A percentile compares a stretch with the other conserved stretches of the same genome.
phyloP scores from a whole-genome alignment of 2,888 invertebrate genomes.

The Coenonympha arcania region DNA sequence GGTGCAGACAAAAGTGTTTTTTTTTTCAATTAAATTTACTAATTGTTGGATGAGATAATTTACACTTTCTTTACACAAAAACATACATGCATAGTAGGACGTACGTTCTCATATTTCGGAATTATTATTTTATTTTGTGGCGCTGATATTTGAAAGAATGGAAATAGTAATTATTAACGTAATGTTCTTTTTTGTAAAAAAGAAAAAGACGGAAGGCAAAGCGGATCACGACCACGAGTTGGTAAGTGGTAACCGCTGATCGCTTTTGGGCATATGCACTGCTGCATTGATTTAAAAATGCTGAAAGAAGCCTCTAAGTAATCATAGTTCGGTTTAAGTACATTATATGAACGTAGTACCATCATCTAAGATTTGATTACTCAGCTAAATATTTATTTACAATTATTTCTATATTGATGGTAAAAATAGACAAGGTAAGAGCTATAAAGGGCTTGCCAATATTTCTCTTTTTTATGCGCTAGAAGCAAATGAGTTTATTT shows the following conservation, averaged over 20 bases:
- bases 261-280: slow-evolving; percentile 5
- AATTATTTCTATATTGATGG: neutral
- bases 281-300: no score
- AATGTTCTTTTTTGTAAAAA: slow-evolving; percentile 6
- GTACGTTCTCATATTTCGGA: no score
- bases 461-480: neutral
- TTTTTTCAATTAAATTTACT: no score
- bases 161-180: neutral
- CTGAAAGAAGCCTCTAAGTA: neutral
- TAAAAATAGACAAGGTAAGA: neutral
- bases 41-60: no score
- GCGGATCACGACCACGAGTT: slow-evolving; percentile 10
- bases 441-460: neutral
- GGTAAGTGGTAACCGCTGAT: slow-evolving; percentile 8
- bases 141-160: neutral
- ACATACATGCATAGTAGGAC: no score
- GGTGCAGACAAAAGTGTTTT: no score
- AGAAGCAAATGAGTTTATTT: neutral
- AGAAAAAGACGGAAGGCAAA: slow-evolving; percentile 11
- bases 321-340: neutral
- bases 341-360: no score
- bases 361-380: no score
- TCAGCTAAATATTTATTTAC: neutral
- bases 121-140: no score
- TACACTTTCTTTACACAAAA: no score